Evolutionary conservation across 2,113 vertebrate species (phyloP).

Genomic region (Embiotoca jacksoni): DNA sequence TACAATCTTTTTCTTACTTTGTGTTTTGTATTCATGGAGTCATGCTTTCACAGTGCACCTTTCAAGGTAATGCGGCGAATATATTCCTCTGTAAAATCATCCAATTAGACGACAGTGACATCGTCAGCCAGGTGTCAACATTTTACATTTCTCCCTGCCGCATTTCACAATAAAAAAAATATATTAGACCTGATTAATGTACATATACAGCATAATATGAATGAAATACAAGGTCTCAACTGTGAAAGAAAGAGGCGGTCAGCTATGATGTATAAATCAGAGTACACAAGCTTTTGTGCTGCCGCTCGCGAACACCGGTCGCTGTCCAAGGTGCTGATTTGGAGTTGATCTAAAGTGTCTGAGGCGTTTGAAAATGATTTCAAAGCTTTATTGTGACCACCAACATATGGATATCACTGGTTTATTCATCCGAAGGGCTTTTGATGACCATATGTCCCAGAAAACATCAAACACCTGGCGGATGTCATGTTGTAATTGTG

Average conservation of each 20-base stretch:
- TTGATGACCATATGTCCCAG: conserved; percentile 47
- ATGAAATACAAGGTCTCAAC: accelerated
- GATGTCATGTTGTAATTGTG: conserved; percentile 10
- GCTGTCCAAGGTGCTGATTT: conserved; percentile 31
- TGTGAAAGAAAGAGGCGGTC: background rate
- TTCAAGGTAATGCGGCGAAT: conserved; percentile 11
- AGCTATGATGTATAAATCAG: background rate
- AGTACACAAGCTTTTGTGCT: background rate
- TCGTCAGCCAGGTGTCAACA: background rate
- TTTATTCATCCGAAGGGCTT: conserved; percentile 40
- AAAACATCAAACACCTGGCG: conserved; percentile 39
- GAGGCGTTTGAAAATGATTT: conserved; percentile 53
- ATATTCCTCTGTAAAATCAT: conserved; percentile 1
- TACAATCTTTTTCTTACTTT: too few relatives aligned
- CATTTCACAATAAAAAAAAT: background rate
- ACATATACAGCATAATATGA: background rate
- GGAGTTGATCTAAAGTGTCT: conserved; percentile 14
- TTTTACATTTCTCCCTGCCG: background rate
- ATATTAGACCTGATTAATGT: background rate
- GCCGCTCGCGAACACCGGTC: conserved; percentile 24
- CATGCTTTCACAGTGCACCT: background rate
- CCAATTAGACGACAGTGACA: background rate
- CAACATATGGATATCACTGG: conserved; percentile 31
- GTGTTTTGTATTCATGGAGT: background rate
- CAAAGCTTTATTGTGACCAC: conserved; percentile 54